Conservation (phyloP, 2,113 vertebrate genomes). For the Perca flavescens region DNA sequence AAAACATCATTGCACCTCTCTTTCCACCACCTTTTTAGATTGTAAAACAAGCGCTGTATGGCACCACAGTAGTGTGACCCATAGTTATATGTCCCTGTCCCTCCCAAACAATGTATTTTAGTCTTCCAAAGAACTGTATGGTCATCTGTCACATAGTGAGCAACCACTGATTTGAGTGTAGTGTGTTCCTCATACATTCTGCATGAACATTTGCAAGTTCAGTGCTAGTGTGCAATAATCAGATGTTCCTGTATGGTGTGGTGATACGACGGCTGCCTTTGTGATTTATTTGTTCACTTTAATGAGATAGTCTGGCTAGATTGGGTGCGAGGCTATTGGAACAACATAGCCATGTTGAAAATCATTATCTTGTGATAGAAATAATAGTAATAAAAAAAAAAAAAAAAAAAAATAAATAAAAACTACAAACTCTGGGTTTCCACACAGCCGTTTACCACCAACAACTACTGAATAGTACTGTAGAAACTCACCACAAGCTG, state of each 20-base stretch:
- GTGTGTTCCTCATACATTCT: slow-evolving; percentile 69
- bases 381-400: slow-evolving; percentile 48
- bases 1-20: slow-evolving; percentile 29
- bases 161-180: slow-evolving; percentile 64
- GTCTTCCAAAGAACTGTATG: slow-evolving; percentile 80
- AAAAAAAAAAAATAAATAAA: too few relatives aligned
- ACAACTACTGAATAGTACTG: slow-evolving; percentile 72
- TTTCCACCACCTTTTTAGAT: slow-evolving; percentile 22
- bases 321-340: slow-evolving; percentile 60
- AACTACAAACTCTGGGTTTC: slow-evolving; percentile 63
- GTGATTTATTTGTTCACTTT: slow-evolving; percentile 46
- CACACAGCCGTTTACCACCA: slow-evolving; percentile 59
- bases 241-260: slow-evolving; percentile 60
- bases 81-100: slow-evolving; percentile 34
- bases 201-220: slow-evolving; percentile 81
- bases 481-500: slow-evolving; percentile 76
- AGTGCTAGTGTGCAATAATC: slow-evolving; percentile 83
- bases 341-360: slow-evolving; percentile 70
- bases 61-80: slow-evolving; percentile 50
- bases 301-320: slow-evolving; percentile 48
- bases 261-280: slow-evolving; percentile 45
- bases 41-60: slow-evolving; percentile 34
- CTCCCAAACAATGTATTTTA: slow-evolving; percentile 66
- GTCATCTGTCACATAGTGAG: slow-evolving; percentile 63
- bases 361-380: slow-evolving; percentile 50